These are phyloP conservation scores for Saguinus midas DNA, from an alignment of 2,113 vertebrate species.

Conservation along the genomic window DNA sequence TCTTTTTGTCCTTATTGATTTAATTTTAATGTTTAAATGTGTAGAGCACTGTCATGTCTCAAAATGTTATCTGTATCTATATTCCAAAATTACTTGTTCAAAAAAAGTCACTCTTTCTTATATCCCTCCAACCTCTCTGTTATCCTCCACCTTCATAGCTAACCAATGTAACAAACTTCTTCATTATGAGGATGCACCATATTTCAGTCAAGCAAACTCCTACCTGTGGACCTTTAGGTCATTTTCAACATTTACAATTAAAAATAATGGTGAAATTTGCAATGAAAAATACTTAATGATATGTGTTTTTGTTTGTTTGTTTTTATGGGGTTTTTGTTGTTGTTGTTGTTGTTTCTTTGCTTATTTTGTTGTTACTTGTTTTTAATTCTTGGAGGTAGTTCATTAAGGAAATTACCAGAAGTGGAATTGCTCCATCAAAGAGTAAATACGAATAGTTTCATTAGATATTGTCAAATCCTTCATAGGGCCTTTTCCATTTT, in stretches of 20 bases:
- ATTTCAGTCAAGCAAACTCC: background rate
- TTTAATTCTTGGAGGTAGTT: background rate
- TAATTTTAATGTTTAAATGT: background rate
- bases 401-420: background rate
- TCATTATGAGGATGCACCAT: background rate
- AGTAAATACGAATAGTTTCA: background rate
- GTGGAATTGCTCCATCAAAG: background rate
- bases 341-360: no score
- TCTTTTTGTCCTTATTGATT: background rate
- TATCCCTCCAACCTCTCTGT: background rate
- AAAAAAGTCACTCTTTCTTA: background rate
- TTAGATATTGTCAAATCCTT: background rate
- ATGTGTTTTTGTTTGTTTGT: background rate
- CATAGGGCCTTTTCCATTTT: background rate
- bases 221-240: background rate
- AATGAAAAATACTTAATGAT: background rate
- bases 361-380: no score
- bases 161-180: background rate
- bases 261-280: background rate
- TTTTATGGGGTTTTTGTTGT: no score
- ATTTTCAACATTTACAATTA: background rate
- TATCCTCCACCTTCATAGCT: background rate
- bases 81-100: background rate
- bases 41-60: background rate
- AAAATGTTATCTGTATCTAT: background rate